Evolutionary conservation across 2,113 vertebrate species (phyloP).

Genomic region (Otus sunia): DNA sequence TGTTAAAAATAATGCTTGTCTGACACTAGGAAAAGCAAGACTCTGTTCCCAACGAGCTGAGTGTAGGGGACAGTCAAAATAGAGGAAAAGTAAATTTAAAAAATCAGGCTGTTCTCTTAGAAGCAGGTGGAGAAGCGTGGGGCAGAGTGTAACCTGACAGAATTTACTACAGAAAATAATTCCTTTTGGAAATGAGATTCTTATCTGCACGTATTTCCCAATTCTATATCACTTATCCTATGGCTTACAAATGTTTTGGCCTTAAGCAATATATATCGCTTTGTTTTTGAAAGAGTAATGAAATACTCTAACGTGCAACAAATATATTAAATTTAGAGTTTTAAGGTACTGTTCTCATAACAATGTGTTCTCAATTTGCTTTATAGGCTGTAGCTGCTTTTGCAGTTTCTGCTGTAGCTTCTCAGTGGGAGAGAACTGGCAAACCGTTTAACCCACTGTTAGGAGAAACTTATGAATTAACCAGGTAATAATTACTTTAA

Average conservation of each 20-base stretch:
- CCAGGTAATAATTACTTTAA: constrained; percentile 76
- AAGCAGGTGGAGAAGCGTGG: not conserved
- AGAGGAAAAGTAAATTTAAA: not conserved
- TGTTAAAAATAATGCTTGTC: not conserved
- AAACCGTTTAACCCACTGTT: constrained; percentile 97
- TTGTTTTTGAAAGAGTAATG: not conserved
- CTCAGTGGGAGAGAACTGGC: constrained; percentile 97
- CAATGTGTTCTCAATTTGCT: not conserved
- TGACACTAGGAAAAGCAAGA: not conserved
- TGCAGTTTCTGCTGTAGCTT: constrained; percentile 93
- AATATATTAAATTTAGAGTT: not conserved
- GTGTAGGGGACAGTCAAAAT: not conserved
- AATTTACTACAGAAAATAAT: not conserved
- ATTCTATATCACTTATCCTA: not conserved
- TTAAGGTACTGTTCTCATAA: not conserved
- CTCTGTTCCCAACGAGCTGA: not conserved
- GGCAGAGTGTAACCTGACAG: not conserved
- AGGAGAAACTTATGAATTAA: constrained; percentile 93
- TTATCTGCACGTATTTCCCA: not conserved
- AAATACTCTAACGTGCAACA: not conserved
- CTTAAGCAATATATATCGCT: not conserved
- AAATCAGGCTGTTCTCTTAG: not conserved
- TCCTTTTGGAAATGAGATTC: not conserved
- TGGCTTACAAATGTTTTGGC: not conserved
- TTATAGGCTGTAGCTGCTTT: constrained; percentile 91